Percentiles rank a stretch among this genome's conserved stretches.
These are phyloP conservation scores for Didymodactylos carnosus DNA, from an alignment of 2,888 invertebrate species.

Conservation along the genomic window DNA sequence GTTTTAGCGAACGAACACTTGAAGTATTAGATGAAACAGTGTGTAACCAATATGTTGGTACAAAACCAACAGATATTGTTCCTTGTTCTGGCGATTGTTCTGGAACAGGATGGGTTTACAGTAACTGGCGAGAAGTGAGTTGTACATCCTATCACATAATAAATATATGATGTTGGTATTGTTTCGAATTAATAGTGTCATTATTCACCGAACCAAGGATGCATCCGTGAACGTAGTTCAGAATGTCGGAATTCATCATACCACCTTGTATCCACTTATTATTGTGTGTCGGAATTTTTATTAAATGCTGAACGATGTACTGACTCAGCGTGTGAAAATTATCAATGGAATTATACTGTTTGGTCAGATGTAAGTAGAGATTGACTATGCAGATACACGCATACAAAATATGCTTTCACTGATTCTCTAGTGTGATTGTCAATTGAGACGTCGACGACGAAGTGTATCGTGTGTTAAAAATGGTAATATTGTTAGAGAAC, in stretches of 20 bases:
- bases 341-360: not conserved
- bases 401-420: not conserved
- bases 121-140: not conserved
- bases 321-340: not conserved
- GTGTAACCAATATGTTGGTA: not conserved
- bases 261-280: not conserved
- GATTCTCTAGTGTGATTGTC: not conserved
- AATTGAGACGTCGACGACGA: not conserved
- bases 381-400: not conserved
- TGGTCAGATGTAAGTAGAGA: not conserved
- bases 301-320: not conserved
- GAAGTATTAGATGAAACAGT: not conserved
- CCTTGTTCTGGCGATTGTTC: not conserved
- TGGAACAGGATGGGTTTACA: not conserved
- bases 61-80: not conserved
- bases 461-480: not conserved
- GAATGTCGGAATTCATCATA: not conserved
- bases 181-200: not conserved
- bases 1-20: not conserved
- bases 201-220: not conserved
- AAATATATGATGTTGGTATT: not conserved
- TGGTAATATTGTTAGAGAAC: not conserved
- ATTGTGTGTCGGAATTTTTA: not conserved
- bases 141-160: too few relatives aligned
- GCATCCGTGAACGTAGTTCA: not conserved